phyloP scores from a whole-genome alignment of 2,888 invertebrate species.

The Caenorhabditis uteleia region DNA sequence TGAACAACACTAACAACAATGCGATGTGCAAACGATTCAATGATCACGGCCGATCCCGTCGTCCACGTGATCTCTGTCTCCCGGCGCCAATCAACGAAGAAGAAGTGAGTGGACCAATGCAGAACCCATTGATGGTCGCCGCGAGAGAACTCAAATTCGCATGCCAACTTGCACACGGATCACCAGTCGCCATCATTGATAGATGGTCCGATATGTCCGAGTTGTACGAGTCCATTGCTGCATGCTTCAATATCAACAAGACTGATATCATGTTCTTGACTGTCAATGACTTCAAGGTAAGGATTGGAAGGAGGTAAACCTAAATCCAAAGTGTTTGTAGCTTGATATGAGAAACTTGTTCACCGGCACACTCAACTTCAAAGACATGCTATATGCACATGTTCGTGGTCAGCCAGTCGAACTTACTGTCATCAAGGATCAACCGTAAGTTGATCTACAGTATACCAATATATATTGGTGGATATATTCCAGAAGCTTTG shows the following conservation, averaged over 20 bases:
- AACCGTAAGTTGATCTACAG: too few species aligned
- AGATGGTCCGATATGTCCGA: conserved; percentile 21
- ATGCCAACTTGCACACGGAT: conserved; percentile 96
- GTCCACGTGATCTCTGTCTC: too few species aligned
- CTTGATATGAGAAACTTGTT: conserved; percentile 89
- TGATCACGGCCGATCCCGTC: too few species aligned
- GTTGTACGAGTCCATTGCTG: conserved; percentile 46
- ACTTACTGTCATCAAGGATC: conserved; percentile 89
- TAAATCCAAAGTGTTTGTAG: conserved; percentile 16
- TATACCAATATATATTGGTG: too few species aligned
- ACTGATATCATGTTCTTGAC: conserved; percentile 91
- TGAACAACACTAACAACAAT: too few species aligned
- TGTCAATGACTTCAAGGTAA: conserved; percentile 91
- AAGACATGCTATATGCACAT: conserved; percentile 98
- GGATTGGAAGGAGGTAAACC: too few species aligned
- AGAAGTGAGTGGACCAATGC: too few species aligned
- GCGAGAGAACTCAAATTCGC: conserved; percentile 82
- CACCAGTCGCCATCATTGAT: conserved; percentile 74
- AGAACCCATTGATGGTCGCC: too few species aligned
- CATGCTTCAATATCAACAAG: conserved; percentile 37
- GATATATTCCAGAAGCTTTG: too few species aligned
- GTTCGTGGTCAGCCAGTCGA: conserved; percentile 84
- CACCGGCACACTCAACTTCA: conserved; percentile 94
- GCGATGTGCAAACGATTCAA: too few species aligned
- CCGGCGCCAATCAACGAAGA: too few species aligned